Conservation (phyloP, 2,113 vertebrate genomes). For the Odontophorus gujanensis region DNA sequence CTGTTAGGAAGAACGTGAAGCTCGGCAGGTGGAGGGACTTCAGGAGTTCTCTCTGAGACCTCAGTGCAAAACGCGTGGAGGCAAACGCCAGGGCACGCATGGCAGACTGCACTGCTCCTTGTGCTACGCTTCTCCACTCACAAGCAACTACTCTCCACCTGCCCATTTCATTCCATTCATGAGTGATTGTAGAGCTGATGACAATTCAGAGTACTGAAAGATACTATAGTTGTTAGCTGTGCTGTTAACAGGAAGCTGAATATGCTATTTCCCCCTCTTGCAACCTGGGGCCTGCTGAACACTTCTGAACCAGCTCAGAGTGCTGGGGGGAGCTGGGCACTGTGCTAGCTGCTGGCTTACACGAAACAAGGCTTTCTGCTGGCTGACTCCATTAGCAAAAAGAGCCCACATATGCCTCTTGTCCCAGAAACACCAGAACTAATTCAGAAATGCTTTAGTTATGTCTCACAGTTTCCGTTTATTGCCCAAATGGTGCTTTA, state of each 20-base stretch:
- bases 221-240: too few species aligned
- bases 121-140: neutral
- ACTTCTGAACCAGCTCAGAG: neutral
- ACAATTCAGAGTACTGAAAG: neutral
- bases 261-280: neutral
- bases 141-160: neutral
- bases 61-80: fast-evolving
- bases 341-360: fast-evolving
- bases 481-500: neutral
- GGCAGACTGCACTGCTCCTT: neutral
- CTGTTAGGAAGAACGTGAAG: neutral
- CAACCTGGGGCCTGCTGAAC: neutral
- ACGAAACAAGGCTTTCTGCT: neutral
- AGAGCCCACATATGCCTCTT: fast-evolving
- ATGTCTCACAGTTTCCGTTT: neutral
- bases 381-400: neutral
- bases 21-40: neutral
- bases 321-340: neutral
- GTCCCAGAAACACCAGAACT: neutral
- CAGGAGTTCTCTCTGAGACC: neutral
- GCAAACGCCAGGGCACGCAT: fast-evolving
- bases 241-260: neutral
- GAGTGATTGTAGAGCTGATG: neutral
- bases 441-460: neutral
- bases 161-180: neutral